Evolutionary conservation across 2,113 vertebrate species (phyloP).

Genomic region (Cyphomyrus discorhynchus): DNA sequence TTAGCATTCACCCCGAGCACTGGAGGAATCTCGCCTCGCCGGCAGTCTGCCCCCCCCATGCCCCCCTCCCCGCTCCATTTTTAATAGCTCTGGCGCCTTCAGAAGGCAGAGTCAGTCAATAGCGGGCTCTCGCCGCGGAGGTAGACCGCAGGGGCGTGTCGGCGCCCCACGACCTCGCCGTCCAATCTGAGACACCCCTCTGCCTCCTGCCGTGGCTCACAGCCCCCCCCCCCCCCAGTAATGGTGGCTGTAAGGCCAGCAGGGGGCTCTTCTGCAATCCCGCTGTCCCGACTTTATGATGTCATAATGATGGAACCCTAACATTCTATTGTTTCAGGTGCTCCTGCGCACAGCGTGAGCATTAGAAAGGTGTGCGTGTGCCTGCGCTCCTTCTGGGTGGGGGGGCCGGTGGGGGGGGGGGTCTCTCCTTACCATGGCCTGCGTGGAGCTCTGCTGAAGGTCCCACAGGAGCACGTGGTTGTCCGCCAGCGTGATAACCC

Average conservation of each 20-base stretch:
- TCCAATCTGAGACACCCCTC: not conserved
- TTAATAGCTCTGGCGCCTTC: constrained; percentile 43
- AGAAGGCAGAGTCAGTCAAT: constrained; percentile 38
- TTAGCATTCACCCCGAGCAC: constrained; percentile 62
- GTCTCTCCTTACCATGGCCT: constrained; percentile 72
- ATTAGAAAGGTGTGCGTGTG: not conserved
- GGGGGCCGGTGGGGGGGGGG: not conserved
- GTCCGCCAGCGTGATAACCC: constrained; percentile 84
- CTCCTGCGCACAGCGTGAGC: not conserved
- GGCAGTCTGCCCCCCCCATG: constrained; percentile 2
- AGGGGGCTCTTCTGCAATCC: not conserved
- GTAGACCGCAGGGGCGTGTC: not conserved
- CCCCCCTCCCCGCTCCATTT: constrained; percentile 12
- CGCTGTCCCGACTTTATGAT: not conserved
- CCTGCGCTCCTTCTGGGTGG: not conserved
- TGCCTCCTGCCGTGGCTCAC: not conserved
- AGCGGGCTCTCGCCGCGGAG: constrained; percentile 11
- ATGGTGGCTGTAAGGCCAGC: not conserved
- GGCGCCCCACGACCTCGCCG: not conserved
- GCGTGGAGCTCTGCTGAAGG: constrained; percentile 80
- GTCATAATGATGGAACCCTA: not conserved
- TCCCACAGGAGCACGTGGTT: constrained; percentile 90
- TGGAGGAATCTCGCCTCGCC: constrained; percentile 50
- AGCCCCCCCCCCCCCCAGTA: not conserved
- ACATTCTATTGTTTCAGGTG: not conserved